phyloP scores from a whole-genome alignment of 2,113 vertebrate genomes.

The Danionella cerebrum region DNA sequence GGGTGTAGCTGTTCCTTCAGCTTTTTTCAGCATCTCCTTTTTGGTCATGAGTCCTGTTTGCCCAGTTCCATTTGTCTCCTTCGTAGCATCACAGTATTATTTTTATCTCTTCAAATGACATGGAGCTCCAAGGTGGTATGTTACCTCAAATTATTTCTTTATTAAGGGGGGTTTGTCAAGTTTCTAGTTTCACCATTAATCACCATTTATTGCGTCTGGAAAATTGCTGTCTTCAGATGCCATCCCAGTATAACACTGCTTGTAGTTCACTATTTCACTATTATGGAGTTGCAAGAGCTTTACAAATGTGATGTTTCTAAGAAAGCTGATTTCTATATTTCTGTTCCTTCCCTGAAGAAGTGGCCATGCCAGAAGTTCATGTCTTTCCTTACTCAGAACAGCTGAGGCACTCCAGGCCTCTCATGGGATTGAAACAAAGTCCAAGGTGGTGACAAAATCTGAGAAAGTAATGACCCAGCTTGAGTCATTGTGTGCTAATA shows the following conservation, averaged over 20 bases:
- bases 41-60: conserved; percentile 52
- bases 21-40: conserved; percentile 44
- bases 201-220: no score
- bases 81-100: conserved; percentile 35
- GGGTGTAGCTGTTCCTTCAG: conserved; percentile 35
- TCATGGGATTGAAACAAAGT: conserved; percentile 22
- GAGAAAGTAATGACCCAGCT: not conserved
- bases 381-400: conserved; percentile 13
- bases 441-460: conserved; percentile 18
- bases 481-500: conserved; percentile 30
- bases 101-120: conserved; percentile 39
- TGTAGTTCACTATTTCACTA: no score
- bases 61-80: conserved; percentile 41
- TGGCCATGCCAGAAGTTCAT: conserved; percentile 23
- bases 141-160: not conserved
- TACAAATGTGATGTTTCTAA: conserved; percentile 15
- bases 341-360: conserved; percentile 9
- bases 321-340: conserved; percentile 25
- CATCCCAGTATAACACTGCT: no score
- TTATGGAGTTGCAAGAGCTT: conserved; percentile 25
- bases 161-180: no score
- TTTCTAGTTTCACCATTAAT: no score
- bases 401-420: conserved; percentile 21
- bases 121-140: not conserved
- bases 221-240: no score